A percentile compares a stretch with the other conserved stretches of the same genome.
phyloP scores from a whole-genome alignment of 64 coral and sea anemone genomes.

The Montipora sp. region DNA sequence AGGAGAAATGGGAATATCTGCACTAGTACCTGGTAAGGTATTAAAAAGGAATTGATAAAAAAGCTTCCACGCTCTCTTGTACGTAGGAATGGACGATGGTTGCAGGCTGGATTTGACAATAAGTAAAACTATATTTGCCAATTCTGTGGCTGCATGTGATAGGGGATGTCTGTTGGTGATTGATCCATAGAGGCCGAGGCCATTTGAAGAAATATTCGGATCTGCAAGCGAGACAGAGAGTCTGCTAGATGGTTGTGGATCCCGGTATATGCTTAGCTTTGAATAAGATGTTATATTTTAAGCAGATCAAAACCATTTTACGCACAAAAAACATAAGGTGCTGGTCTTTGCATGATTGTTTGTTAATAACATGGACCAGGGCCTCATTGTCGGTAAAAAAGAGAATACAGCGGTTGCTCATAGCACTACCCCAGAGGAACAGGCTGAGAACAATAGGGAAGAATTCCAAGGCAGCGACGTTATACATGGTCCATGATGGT shows the following conservation, averaged over 20 bases:
- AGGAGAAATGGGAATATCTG: no score
- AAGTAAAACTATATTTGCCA: conserved; percentile 8
- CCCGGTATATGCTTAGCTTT: conserved; percentile 35
- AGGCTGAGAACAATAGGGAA: conserved; percentile 60
- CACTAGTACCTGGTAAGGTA: no score
- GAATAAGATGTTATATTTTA: conserved; percentile 45
- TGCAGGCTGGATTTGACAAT: conserved; percentile 46
- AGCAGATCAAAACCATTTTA: conserved; percentile 41
- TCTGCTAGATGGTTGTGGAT: conserved; percentile 50
- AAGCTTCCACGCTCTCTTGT: conserved; percentile 35
- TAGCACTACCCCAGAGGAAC: not conserved
- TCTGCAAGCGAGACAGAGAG: conserved; percentile 51
- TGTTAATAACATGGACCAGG: not conserved
- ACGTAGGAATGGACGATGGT: conserved; percentile 48
- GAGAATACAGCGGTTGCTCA: conserved; percentile 27
- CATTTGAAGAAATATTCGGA: conserved; percentile 16
- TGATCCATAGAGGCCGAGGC: not conserved
- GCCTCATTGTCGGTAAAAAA: conserved; percentile 41
- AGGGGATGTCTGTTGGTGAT: conserved; percentile 47
- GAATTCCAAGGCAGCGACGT: conserved; percentile 65
- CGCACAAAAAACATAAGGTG: conserved; percentile 56
- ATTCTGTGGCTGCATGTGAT: conserved; percentile 32
- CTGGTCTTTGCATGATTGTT: conserved; percentile 39
- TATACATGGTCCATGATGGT: conserved; percentile 29
- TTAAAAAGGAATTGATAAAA: not conserved